A percentile compares a stretch with the other conserved stretches of the same genome.
Conservation (phyloP, 2,113 vertebrate species). For the Rhynchopsitta pachyrhyncha region DNA sequence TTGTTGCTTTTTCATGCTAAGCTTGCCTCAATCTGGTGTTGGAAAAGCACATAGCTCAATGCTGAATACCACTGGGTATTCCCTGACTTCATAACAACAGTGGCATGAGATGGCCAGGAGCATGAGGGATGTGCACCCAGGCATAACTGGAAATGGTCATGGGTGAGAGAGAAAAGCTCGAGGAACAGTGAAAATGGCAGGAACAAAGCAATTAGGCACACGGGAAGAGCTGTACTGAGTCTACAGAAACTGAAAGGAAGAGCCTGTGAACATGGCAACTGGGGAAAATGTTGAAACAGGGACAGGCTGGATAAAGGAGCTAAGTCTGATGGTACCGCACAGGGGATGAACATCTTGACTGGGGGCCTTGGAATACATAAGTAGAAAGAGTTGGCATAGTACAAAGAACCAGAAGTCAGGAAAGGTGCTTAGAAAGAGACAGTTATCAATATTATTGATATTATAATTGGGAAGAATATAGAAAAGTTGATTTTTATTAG, state of each 20-base stretch:
- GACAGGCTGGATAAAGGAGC: not conserved
- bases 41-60: not conserved
- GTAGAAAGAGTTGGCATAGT: not conserved
- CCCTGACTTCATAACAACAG: not conserved
- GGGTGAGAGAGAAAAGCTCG: not conserved
- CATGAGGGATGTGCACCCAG: not conserved
- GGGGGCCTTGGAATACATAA: not conserved
- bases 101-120: not conserved
- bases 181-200: not conserved
- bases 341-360: not conserved
- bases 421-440: not conserved
- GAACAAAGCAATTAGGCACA: not conserved
- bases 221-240: not conserved
- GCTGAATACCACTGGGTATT: not conserved
- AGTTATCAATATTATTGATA: not conserved
- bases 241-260: not conserved
- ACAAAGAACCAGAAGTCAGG: not conserved
- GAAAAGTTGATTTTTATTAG: not conserved
- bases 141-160: accelerated
- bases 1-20: not conserved
- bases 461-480: not conserved
- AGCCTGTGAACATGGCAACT: not conserved
- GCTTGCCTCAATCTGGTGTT: not conserved
- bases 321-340: not conserved
- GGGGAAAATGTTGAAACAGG: not conserved